These are phyloP conservation scores for Urocitellus parryii DNA, from an alignment of 2,113 vertebrate genomes.

Conservation along the genomic window DNA sequence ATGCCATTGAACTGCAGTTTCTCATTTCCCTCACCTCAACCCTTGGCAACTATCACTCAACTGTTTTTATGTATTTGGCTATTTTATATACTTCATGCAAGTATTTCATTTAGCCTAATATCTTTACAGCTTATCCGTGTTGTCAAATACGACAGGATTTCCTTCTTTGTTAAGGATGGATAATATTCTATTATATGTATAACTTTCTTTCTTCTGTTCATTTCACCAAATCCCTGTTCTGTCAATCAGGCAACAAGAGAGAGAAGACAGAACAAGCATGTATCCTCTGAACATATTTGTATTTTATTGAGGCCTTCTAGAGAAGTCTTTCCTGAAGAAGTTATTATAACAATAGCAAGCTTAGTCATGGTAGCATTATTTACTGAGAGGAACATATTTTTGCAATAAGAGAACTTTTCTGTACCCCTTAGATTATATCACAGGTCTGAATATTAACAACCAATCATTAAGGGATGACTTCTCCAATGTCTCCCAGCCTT, in stretches of 20 bases:
- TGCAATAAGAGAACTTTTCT: not conserved
- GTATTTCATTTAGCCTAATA: no score
- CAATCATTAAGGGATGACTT: not conserved
- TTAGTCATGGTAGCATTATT: not conserved
- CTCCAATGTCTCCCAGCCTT: not conserved
- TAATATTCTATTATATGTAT: not conserved
- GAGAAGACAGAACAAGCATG: not conserved
- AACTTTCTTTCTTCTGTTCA: not conserved
- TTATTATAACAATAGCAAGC: not conserved
- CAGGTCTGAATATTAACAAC: not conserved
- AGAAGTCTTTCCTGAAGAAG: not conserved
- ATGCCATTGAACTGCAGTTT: no score
- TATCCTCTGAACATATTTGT: not conserved
- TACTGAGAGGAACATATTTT: not conserved
- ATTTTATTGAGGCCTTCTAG: not conserved
- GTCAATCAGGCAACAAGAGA: not conserved
- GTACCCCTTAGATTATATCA: not conserved
- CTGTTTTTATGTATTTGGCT: no score
- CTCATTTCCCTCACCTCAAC: no score
- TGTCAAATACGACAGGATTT: not conserved
- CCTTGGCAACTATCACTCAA: no score
- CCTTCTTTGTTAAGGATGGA: not conserved
- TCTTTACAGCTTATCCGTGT: no score
- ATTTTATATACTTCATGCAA: no score
- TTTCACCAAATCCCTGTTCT: not conserved